phyloP scores from a whole-genome alignment of 2,113 vertebrate species.

The Dicerorhinus sumatrensis region DNA sequence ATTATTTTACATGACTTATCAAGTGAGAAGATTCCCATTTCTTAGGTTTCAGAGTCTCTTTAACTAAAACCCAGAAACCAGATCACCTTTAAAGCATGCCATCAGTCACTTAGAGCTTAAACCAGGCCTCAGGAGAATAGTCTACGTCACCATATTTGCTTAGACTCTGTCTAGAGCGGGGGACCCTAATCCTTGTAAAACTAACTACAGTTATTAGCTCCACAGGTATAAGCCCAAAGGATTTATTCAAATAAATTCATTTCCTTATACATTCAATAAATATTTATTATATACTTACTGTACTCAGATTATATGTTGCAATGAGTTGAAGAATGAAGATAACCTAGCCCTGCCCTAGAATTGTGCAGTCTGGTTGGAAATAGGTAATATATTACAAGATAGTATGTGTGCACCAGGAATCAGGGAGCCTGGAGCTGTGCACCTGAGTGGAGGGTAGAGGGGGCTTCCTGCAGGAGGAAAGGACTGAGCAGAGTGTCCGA shows the following conservation, averaged over 20 bases:
- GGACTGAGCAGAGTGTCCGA: not conserved
- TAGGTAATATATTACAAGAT: not conserved
- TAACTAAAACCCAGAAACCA: slow-evolving; percentile 50
- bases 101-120: not conserved
- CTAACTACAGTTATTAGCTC: not conserved
- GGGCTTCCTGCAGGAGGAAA: not conserved
- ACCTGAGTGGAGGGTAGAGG: not conserved
- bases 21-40: slow-evolving; percentile 28
- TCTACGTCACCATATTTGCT: not conserved
- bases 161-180: not conserved
- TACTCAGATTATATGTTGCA: not conserved
- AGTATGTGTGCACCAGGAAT: not conserved
- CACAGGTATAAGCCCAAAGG: not conserved
- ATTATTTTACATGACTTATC: slow-evolving; percentile 5
- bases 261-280: not conserved
- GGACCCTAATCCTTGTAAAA: not conserved
- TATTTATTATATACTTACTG: not conserved
- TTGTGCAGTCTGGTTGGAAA: not conserved
- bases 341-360: not conserved
- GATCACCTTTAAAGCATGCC: not conserved
- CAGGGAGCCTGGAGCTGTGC: not conserved
- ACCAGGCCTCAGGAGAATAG: not conserved
- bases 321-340: not conserved
- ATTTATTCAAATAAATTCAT: not conserved
- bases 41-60: not conserved